Base-by-base conservation (phyloP, 1,140 invertebrate species). In the Bombus huntii region DNA sequence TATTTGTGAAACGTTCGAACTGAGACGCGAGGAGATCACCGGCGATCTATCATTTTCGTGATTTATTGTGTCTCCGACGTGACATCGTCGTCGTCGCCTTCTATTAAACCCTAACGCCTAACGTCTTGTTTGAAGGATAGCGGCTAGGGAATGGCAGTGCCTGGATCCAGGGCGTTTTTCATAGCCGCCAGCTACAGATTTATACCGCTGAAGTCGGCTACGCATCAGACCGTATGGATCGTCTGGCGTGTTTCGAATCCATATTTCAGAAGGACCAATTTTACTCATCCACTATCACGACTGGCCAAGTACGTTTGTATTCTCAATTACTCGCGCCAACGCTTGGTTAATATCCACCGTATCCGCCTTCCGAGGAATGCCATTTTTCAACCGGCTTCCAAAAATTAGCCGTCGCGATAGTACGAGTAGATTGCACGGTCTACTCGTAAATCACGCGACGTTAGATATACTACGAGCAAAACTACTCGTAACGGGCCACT, bases 81-180 rank as follows among this genome's bases (percentile, higher is more conserved):
- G 13, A 44, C 13, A 44, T 44, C 75, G 31, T 82, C 18, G 42
- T 18, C 70, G 39, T 82, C 15, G 42, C 15, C 4, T 47, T 47
- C 44, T 66, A 80, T 76, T 80, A 86, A 86, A 83, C 81, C 12
- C 57, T 71, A 80, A 88, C 44, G 75, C 1, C 57, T 62, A 83
- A 88, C 57, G 75, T 86, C 83, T 70, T 10, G 62, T 86, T 86
- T 79, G 83, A 88, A 79, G 62, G 78, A 88, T 82, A 44, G 65
- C 72, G 37, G 37, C 13, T 62, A 79, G 70, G 79, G 71, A 70
- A 31, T 34, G 6, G 42, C 57, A 47, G 10, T 39, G 39, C 5
- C 57, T 72, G 39, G 77, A 89, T 75, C 39, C 80, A 31, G 25
- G 34, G 31, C 66, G 71, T 88, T 88, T 88, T 53, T 89, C 87